Conservation (phyloP, 2,888 invertebrate species). For the Thalpophila matura region DNA sequence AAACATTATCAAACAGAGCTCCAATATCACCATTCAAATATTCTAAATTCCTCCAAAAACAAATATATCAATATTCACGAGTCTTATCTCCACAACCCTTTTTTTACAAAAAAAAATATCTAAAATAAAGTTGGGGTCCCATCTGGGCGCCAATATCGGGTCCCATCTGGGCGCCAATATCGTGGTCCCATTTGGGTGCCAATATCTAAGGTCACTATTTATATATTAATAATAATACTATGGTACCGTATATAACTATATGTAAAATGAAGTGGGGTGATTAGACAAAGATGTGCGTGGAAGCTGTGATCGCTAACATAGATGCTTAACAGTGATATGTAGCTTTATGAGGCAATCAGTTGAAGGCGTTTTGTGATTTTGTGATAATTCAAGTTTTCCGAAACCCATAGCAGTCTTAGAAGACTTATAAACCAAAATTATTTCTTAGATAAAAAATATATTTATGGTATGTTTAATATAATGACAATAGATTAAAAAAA, state of each 20-base stretch:
- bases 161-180: slow-evolving; percentile 48
- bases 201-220: slow-evolving; percentile 47
- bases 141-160: slow-evolving; percentile 46
- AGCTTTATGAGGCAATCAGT: slow-evolving; percentile 37
- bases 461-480: too few species aligned
- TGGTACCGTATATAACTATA: slow-evolving; percentile 42
- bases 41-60: slow-evolving; percentile 27
- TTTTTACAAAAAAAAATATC: slow-evolving; percentile 60
- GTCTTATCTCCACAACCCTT: slow-evolving; percentile 89
- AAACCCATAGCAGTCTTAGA: too few species aligned
- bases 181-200: slow-evolving; percentile 47
- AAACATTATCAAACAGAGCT: slow-evolving; percentile 76
- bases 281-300: slow-evolving; percentile 60
- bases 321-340: slow-evolving; percentile 60
- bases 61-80: slow-evolving; percentile 63
- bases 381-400: too few species aligned
- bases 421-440: too few species aligned
- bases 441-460: too few species aligned
- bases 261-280: slow-evolving; percentile 63
- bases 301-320: slow-evolving; percentile 67
- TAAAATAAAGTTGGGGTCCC: slow-evolving; percentile 34
- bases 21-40: slow-evolving; percentile 52
- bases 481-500: neutral
- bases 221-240: slow-evolving; percentile 55
- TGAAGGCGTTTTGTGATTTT: slow-evolving; percentile 42